phyloP scores from a whole-genome alignment of 2,797 vertebrate genomes.

The Acrocephalus scirpaceus region DNA sequence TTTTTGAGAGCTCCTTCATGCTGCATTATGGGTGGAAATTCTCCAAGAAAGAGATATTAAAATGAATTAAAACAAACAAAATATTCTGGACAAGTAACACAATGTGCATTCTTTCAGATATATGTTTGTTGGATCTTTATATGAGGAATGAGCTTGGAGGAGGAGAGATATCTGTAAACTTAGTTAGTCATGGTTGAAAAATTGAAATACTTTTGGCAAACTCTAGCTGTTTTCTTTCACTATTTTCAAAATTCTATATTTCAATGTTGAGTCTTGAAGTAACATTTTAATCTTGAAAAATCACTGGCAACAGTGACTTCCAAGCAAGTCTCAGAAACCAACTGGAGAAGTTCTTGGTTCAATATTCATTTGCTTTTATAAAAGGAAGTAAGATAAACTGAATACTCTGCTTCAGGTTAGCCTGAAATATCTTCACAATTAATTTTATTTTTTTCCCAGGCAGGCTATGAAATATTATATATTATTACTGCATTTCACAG shows the following conservation, averaged over 20 bases:
- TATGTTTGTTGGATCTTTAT: background rate
- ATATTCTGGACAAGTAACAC: background rate
- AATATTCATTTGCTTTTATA: background rate
- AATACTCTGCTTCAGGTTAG: background rate
- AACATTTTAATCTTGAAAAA: slow-evolving; percentile 6
- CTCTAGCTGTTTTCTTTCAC: background rate
- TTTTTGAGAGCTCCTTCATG: background rate
- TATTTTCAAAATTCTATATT: background rate
- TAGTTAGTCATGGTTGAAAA: background rate
- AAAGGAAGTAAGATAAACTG: background rate
- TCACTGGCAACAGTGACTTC: background rate
- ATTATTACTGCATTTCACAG: background rate
- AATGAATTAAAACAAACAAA: background rate
- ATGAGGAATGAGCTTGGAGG: background rate
- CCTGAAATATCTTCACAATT: background rate
- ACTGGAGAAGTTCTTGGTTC: background rate
- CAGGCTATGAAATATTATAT: background rate
- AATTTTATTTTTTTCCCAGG: background rate
- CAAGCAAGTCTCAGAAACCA: background rate
- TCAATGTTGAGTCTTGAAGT: background rate
- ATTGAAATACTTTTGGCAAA: background rate
- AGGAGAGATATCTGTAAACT: background rate
- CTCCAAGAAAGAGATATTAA: background rate
- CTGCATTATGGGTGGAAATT: background rate
- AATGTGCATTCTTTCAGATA: background rate